These are phyloP conservation scores for Salarias fasciatus DNA, from an alignment of 2,797 vertebrate genomes.

Conservation along the genomic window DNA sequence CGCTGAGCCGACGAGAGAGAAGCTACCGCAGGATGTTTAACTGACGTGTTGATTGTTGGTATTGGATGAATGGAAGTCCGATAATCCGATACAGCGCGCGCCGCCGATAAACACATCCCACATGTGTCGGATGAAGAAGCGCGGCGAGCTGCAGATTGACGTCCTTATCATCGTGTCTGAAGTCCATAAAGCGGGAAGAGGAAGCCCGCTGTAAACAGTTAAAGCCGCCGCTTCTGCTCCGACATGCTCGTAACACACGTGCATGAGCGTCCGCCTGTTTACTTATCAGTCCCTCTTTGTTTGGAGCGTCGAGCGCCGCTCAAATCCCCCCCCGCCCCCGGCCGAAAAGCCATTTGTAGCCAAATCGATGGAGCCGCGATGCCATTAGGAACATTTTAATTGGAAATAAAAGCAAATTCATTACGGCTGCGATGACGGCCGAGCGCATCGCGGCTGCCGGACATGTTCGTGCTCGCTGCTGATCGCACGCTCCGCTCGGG, in stretches of 20 bases:
- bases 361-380: constrained; percentile 56
- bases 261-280: constrained; percentile 52
- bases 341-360: constrained; percentile 54
- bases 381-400: constrained; percentile 77
- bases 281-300: constrained; percentile 60
- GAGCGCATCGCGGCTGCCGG: constrained; percentile 40
- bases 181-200: constrained; percentile 29
- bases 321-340: constrained; percentile 57
- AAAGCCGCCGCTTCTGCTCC: constrained; percentile 19
- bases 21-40: too few species aligned
- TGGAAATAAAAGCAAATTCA: constrained; percentile 75
- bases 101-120: too few species aligned
- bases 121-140: neutral
- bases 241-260: constrained; percentile 20
- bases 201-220: constrained; percentile 21
- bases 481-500: constrained; percentile 34
- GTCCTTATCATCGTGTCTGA: constrained; percentile 20
- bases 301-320: constrained; percentile 53
- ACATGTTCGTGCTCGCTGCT: neutral
- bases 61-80: too few species aligned
- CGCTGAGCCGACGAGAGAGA: too few species aligned
- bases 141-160: constrained; percentile 9
- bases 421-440: constrained; percentile 66
- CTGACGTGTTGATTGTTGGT: too few species aligned
- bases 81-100: too few species aligned